Evolutionary conservation across 1,140 invertebrate genomes (phyloP), one percentile per base, ranked within the genome.

Genomic region (Eriosoma lanigerum): DNA sequence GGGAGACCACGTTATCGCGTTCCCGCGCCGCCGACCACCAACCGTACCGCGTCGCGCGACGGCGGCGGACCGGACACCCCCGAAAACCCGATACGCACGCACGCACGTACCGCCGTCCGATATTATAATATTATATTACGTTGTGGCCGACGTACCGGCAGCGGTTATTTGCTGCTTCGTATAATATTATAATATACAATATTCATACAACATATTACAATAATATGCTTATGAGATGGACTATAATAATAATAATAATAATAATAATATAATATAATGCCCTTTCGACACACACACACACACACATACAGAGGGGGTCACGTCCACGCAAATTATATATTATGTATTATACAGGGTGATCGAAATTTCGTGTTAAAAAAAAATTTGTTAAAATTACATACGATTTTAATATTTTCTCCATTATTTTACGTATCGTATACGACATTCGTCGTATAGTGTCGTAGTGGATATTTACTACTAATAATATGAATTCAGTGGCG

Each of bases 1-100:
- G 75, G 75, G 75, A 78, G 54, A 56, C 32, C 73, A 26, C 52
- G 75, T 62, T 75, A 75, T 58, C 72, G 72, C 52, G 72, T 56
- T 75, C 32, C 52, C 72, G 66, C 46, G 66, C 38, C 44, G 21
- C 6, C 44, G 58, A 62, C 58, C 38, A 64, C 62, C 29, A 38
- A n/a, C 29, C 44, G 44, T 50, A 50, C 24, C 5, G 15, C 44
- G 44, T 17, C 68, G 46, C 3, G 44, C 68, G 15, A 8, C 70
- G 70, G 8, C 52, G 19, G 10, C 29, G 52, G 52, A 56, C 72
- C 50, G 72, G 72, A 75, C 72, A 75, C 72, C 72, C 72, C 54
- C 72, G 72, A 75, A 75, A 75, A 75, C 29, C 46, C 68, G 68
- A 72, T 72, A 75, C 52, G 52, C 52, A 38, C 72, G 70, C 48